These are phyloP conservation scores for Sprattus sprattus DNA, from an alignment of 2,113 vertebrate genomes.

Conservation along the genomic window DNA sequence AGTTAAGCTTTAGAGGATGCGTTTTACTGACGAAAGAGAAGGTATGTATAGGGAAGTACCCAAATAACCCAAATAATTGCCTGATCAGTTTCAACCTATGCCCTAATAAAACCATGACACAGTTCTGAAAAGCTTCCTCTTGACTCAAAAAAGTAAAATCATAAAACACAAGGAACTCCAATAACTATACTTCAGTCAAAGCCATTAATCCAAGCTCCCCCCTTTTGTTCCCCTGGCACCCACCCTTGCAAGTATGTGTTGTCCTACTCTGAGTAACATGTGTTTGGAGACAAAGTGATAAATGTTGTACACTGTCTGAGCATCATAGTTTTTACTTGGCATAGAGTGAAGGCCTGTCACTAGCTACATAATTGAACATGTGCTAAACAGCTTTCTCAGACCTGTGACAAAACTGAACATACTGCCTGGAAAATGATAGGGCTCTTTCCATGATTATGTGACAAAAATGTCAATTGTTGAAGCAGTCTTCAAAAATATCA, in stretches of 20 bases:
- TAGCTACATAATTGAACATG: constrained; percentile 56
- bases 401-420: constrained; percentile 10
- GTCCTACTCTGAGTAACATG: background rate
- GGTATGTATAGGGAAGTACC: background rate
- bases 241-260: background rate
- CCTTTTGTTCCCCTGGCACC: background rate
- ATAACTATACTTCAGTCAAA: background rate
- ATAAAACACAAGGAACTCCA: background rate
- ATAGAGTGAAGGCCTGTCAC: constrained; percentile 27
- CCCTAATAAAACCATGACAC: background rate
- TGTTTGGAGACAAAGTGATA: background rate
- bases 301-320: background rate
- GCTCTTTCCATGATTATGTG: background rate
- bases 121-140: background rate
- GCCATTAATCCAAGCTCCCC: background rate
- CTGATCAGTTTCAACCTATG: background rate
- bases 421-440: background rate
- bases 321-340: background rate
- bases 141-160: background rate
- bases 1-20: background rate
- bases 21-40: no score
- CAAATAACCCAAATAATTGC: background rate
- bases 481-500: background rate
- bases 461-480: background rate
- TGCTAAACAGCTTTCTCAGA: constrained; percentile 27